Base-by-base conservation (phyloP, 1,140 invertebrate genomes). In the Drosophila equinoxialis region DNA sequence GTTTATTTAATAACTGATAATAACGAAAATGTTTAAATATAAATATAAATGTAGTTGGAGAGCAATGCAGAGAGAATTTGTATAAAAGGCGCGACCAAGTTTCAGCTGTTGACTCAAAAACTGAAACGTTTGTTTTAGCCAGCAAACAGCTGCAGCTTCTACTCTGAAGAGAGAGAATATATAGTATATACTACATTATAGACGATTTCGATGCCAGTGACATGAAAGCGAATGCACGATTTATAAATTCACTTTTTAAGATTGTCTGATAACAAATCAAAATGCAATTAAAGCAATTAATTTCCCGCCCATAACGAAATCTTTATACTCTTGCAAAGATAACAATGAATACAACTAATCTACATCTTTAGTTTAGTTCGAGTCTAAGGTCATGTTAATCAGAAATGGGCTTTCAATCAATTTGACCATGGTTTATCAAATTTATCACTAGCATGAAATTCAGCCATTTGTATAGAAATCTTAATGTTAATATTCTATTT, bases 1-100 rank as follows among this genome's bases (percentile, higher is more conserved):
- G 57, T 37, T 30, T 20, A 20, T 39, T 20, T 59, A 7, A 20
- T 35, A 58, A 59, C 57, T 59, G 57, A 39, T 59, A 59, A 20
- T 20, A 58, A 3, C 1, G 35, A 58, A 55, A 37, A 35, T 17
- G 8, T 17, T 35, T 14, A 58, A 8, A 48, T 20, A 8, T 20
- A 30, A 30, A 30, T 5, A 26, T 48, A 58, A 14, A 20, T 39
- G 37, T 39, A 35, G n/a, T 35, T n/a, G 55, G 37, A 20, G 55
- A 58, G 55, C 33, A 35, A 58, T 14, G n/a, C 30, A 33, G 26
- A 48, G 8, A 17, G 6, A 48, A 58, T 58, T 8, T 11, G n/a
- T 14, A 11, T 17, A 20, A 11, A 59, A 20, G 35, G 14, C 17
- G 17, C 57, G 14, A 20, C 45, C 33, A 59, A 59, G 57, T 39